phyloP scores from a whole-genome alignment of 1,140 invertebrate genomes.

The Spodoptera litura region DNA sequence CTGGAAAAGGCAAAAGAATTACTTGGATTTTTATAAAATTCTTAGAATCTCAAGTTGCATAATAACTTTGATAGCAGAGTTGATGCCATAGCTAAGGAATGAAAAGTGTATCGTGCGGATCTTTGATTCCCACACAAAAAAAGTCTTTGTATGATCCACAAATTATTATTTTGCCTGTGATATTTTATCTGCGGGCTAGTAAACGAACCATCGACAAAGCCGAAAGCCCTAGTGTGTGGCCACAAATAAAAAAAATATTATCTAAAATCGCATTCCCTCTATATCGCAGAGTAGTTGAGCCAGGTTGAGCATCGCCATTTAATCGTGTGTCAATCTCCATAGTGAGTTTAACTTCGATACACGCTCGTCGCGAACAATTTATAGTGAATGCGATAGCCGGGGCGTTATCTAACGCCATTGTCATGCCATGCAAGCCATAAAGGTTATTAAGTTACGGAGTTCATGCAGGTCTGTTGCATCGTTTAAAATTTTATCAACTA shows the following conservation, averaged over 20 bases:
- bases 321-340: slow-evolving; percentile 29
- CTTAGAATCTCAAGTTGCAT: no score
- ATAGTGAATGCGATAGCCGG: slow-evolving; percentile 15
- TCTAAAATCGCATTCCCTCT: background rate
- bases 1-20: no score
- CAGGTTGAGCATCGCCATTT: background rate
- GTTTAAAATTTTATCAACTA: background rate
- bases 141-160: no score
- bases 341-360: slow-evolving; percentile 8
- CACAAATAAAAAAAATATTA: background rate
- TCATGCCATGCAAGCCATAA: slow-evolving; percentile 8
- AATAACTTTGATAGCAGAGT: no score
- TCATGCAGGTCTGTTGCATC: slow-evolving; percentile 16
- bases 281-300: background rate
- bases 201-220: no score
- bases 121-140: no score
- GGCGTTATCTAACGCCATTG: slow-evolving; percentile 24
- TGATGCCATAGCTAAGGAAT: no score
- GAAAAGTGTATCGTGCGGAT: no score
- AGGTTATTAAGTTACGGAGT: slow-evolving; percentile 8
- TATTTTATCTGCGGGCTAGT: no score
- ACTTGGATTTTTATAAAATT: no score
- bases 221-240: background rate
- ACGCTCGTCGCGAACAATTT: slow-evolving; percentile 14
- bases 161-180: no score